Conservation (phyloP, 2,113 vertebrate genomes). For the Cyanistes caeruleus region DNA sequence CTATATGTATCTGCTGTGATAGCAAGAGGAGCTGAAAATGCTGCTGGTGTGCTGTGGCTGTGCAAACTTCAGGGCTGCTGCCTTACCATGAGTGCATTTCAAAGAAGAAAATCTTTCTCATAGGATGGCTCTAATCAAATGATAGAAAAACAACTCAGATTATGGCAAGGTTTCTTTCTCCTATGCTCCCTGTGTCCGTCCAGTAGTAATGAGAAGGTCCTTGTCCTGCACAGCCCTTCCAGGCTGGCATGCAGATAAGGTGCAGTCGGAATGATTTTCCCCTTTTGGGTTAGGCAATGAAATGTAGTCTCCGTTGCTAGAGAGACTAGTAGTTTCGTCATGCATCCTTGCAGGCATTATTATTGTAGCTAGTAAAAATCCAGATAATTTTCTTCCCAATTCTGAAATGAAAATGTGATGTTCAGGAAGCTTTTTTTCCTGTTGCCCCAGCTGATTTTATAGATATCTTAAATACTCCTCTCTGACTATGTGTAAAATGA, state of each 20-base stretch:
- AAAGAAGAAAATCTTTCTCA: neutral
- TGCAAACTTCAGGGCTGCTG: neutral
- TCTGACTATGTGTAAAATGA: neutral
- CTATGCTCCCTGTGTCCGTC: neutral
- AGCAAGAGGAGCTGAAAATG: neutral
- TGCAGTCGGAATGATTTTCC: neutral
- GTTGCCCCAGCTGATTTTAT: neutral
- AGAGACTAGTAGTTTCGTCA: neutral
- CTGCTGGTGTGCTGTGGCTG: neutral
- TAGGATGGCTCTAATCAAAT: neutral
- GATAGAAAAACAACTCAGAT: neutral
- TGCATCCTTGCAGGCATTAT: neutral
- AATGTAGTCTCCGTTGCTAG: neutral
- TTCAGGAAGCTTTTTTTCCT: neutral
- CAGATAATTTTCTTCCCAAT: neutral
- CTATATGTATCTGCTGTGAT: neutral
- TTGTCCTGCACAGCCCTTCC: neutral
- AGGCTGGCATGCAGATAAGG: neutral
- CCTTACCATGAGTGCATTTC: neutral
- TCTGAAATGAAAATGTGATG: neutral
- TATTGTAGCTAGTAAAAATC: neutral
- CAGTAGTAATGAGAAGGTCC: neutral
- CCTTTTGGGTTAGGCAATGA: neutral
- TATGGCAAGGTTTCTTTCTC: neutral
- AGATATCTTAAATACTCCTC: neutral